Base-by-base conservation (phyloP, 2,888 invertebrate genomes). In the Cryptus armator region DNA sequence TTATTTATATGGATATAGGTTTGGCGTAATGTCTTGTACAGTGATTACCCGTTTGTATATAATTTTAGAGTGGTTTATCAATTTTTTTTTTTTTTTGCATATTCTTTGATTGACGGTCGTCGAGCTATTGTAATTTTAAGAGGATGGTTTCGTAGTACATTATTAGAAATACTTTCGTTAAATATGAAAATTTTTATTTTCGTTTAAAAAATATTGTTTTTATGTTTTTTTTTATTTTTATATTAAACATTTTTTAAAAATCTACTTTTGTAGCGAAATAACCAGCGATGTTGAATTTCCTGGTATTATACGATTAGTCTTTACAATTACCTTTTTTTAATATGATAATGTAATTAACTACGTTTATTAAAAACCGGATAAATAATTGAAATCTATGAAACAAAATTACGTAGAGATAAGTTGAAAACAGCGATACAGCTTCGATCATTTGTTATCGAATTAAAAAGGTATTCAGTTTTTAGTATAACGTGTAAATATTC, bases 1-100 rank as follows among this genome's bases (percentile, higher is more conserved):
- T 43, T 70, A 44, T 70, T 67, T 68, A 68, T 46, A 24, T 46
- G 9, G 10, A 24, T 66, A 29, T 14, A 51, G 9, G 29, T 53
- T 77, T 43, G 46, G 56, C 77, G 16, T n/a, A 44, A 19, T 64
- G 48, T 16, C 16, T n/a, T 46, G 29, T n/a, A 10, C 44, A 32
- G 48, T 64, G 3, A 32, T 48, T 48, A 29, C 53, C 7, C 7
- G 16, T 53, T 9, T 16, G 19, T 19, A 53, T 53, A 19, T 10
- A 9, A 53, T 2, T 53, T 16, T 10, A 1, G 3, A 53, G 10
- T 19, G n/a, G n/a, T 10, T 53, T 3, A 10, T 7, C 3, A 7
- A 7, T 19, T n/a, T n/a, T n/a, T n/a, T 53, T 19, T 19, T 53
- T 10, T 24, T 24, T 24, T 2, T 24, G 24, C 24, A 19, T 3